phyloP scores from a whole-genome alignment of 92 coral and sea anemone species.

The Phenganax stokvisi region DNA sequence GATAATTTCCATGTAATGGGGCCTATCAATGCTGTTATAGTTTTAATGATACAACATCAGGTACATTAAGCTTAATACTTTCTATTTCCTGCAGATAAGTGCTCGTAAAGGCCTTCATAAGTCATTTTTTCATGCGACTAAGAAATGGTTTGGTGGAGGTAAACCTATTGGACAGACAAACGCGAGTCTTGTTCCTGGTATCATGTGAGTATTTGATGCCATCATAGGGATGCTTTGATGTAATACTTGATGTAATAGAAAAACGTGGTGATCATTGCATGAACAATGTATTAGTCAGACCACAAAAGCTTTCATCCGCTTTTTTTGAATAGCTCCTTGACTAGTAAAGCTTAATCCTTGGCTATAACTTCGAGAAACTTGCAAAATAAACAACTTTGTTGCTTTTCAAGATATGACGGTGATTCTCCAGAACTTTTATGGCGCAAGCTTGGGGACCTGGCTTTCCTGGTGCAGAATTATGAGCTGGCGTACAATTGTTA shows the following conservation, averaged over 20 bases:
- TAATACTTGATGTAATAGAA: too few species aligned
- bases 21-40: background rate
- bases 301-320: background rate
- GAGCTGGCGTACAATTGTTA: conserved; percentile 89
- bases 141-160: conserved; percentile 97
- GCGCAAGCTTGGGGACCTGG: conserved; percentile 94
- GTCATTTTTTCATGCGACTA: conserved; percentile 83
- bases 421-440: conserved; percentile 82
- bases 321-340: background rate
- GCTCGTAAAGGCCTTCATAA: conserved; percentile 95
- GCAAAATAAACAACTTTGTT: too few species aligned
- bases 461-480: conserved; percentile 92
- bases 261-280: too few species aligned
- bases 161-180: conserved; percentile 84
- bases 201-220: conserved; percentile 54
- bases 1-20: too few species aligned
- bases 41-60: background rate
- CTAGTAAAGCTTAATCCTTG: too few species aligned
- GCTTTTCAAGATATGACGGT: conserved; percentile 57
- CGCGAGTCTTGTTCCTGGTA: conserved; percentile 89
- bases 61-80: background rate
- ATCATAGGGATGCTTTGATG: background rate
- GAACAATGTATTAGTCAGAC: too few species aligned
- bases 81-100: conserved; percentile 51
- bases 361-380: too few species aligned